Conservation (phyloP, 2,888 invertebrate species). For the Philereme vetulata region DNA sequence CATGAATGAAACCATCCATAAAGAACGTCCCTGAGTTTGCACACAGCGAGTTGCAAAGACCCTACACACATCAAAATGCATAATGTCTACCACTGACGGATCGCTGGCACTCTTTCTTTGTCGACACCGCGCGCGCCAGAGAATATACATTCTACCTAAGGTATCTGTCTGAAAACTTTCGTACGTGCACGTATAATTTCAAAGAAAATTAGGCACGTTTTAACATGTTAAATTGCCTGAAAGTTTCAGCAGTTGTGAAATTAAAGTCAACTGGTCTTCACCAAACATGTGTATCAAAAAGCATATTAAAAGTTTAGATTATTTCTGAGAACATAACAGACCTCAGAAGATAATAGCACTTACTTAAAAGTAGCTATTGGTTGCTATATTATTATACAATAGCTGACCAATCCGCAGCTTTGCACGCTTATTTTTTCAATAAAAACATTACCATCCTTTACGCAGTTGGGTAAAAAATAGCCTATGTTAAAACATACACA, state of each 20-base stretch:
- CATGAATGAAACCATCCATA: slow-evolving; percentile 11
- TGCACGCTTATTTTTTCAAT: no score
- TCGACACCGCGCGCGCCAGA: slow-evolving; percentile 40
- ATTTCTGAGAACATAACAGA: no score
- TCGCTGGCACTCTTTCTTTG: slow-evolving; percentile 57
- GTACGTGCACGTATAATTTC: slow-evolving; percentile 57
- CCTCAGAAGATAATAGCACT: no score
- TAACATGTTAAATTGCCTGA: slow-evolving; percentile 26
- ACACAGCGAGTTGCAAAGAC: no score
- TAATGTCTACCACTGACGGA: slow-evolving; percentile 45
- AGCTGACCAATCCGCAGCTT: no score
- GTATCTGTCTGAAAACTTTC: slow-evolving; percentile 60
- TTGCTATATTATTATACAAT: no score
- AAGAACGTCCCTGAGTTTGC: background rate
- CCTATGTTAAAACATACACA: no score
- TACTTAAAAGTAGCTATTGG: no score
- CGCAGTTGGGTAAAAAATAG: no score
- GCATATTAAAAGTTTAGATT: no score
- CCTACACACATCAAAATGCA: slow-evolving; percentile 36
- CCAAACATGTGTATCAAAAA: no score
- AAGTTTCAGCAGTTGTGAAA: slow-evolving; percentile 6
- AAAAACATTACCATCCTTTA: no score
- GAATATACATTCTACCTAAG: slow-evolving; percentile 55
- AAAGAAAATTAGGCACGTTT: slow-evolving; percentile 54
- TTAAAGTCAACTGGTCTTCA: background rate